Base-by-base conservation (phyloP, 2,888 invertebrate species). In the Volucella inflata region DNA sequence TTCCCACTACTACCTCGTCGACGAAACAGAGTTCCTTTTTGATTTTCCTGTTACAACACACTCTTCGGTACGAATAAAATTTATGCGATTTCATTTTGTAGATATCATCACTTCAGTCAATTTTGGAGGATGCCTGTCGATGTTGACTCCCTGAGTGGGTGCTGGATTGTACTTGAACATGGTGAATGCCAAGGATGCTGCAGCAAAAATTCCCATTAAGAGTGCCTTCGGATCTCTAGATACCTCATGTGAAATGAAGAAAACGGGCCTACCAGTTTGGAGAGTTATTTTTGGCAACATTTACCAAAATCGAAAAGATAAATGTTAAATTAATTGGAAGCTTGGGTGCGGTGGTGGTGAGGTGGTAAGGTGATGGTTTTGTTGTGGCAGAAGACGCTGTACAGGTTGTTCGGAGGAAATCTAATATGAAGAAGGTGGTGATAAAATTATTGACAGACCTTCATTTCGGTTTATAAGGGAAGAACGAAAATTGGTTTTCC, bases 31-130 rank as follows among this genome's bases (percentile, higher is more conserved):
- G 14, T 74, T 64, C 64, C 21, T 46, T 74, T 74, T 64, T 44
- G 44, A 12, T 44, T 44, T 57, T 46, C 21, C 16, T 82, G 76
- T 76, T 71, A 55, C 67, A 59, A 30, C 30, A 30, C 30, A 30
- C 30, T 30, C 60, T 72, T 67, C 60, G 65, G 42, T 53, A 14
- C 40, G 53, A 80, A 80, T 81, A 76, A 85, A 81, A 85, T 85
- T 81, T 85, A 85, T 85, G 84, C 65, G 84, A 85, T 81, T 85
- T 81, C 80, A 85, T 85, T 85, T 81, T 71, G 68, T 50, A 85
- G 84, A 85, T 85, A 85, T 81, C 84, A 85, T 76, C 81, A 71
- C 84, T 85, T 80, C 67, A 85, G 84, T 85, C 84, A 71, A 81
- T 85, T 76, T 84, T 44, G 36, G 12, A 44, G 62, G 38, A 70